phyloP scores from a whole-genome alignment of 92 coral and sea anemone species.

The Nematostella vectensis region DNA sequence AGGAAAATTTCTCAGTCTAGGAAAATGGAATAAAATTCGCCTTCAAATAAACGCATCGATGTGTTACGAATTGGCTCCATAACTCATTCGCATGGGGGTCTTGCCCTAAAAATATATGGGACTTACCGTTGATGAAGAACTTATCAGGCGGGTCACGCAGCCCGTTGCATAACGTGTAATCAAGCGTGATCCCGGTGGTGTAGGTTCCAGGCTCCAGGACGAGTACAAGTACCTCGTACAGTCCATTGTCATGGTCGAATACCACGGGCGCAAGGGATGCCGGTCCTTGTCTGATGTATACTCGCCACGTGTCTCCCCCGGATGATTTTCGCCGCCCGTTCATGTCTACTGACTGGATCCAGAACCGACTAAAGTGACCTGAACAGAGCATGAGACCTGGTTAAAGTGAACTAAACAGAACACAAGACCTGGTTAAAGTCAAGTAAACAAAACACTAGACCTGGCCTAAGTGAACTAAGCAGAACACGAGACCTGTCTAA shows the following conservation, averaged over 20 bases:
- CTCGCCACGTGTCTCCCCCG: slow-evolving; percentile 88
- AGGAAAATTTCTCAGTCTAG: no score
- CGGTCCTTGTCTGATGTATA: slow-evolving; percentile 78
- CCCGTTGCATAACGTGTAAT: slow-evolving; percentile 77
- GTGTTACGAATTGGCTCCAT: no score
- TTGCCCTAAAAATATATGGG: no score
- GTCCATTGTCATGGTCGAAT: slow-evolving; percentile 62
- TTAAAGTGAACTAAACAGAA: no score
- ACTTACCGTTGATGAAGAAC: slow-evolving; percentile 66
- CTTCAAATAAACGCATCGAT: no score
- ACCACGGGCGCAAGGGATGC: slow-evolving; percentile 71
- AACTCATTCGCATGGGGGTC: no score
- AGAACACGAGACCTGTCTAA: no score
- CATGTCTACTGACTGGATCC: slow-evolving; percentile 59
- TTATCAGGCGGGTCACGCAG: slow-evolving; percentile 68
- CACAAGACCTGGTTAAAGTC: no score
- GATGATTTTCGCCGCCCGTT: slow-evolving; percentile 34
- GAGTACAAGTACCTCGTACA: slow-evolving; percentile 61
- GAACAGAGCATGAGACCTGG: no score
- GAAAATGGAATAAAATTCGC: no score
- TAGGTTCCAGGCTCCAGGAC: slow-evolving; percentile 66
- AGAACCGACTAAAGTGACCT: slow-evolving; percentile 73
- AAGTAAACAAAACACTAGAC: no score
- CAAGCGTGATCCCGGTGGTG: slow-evolving; percentile 44
- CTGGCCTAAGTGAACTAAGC: no score